phyloP scores from a whole-genome alignment of 2,888 invertebrate species.

The Dysmachus trigonus region DNA sequence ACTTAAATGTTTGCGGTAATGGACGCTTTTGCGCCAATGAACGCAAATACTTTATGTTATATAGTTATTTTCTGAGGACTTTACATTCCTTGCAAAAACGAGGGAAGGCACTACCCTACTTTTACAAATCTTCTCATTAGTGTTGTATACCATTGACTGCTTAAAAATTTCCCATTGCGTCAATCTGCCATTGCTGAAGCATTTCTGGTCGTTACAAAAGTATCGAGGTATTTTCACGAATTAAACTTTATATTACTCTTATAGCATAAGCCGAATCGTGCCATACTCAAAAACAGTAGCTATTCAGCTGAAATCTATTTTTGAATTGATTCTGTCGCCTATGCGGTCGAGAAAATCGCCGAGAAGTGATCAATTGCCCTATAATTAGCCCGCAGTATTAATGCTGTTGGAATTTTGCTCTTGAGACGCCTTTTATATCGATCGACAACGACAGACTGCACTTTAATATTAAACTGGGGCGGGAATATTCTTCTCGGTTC shows the following conservation, averaged over 20 bases:
- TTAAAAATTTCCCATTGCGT: background rate
- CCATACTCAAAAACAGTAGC: background rate
- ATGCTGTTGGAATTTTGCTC: constrained; percentile 17
- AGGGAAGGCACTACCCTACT: background rate
- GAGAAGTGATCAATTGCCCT: constrained; percentile 50
- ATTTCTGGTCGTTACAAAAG: background rate
- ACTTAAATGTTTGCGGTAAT: constrained; percentile 1
- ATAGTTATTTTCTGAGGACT: background rate
- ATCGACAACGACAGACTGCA: background rate
- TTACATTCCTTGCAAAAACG: background rate
- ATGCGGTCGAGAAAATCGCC: constrained; percentile 40
- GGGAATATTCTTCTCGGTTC: background rate
- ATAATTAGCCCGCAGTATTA: constrained; percentile 47
- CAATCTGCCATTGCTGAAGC: background rate
- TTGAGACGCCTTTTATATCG: constrained; percentile 2
- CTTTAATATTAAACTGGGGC: background rate
- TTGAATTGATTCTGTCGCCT: constrained; percentile 15
- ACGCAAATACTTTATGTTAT: background rate
- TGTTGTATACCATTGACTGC: background rate
- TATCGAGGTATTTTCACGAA: background rate
- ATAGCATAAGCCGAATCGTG: no score
- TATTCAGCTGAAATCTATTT: constrained; percentile 15
- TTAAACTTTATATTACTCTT: background rate
- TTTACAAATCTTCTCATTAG: background rate
- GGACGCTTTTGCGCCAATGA: background rate